Percentiles rank a stretch among this genome's conserved stretches.
Conservation (phyloP, 2,113 vertebrate genomes). For the Climacteris rufus region DNA sequence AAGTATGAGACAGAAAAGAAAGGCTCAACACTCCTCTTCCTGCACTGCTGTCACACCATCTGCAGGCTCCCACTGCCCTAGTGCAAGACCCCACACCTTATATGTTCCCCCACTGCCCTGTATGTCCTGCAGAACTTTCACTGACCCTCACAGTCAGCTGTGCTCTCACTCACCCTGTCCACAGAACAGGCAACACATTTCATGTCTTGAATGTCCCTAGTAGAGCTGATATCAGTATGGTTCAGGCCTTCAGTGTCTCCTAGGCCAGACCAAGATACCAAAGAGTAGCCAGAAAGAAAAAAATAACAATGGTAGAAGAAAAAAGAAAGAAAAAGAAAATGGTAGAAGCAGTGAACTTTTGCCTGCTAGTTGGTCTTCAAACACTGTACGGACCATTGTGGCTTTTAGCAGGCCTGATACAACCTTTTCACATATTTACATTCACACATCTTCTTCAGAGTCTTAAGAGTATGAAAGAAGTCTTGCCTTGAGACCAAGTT, state of each 20-base stretch:
- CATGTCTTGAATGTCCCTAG: neutral
- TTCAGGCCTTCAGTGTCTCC: neutral
- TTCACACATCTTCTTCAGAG: neutral
- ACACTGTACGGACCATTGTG: neutral
- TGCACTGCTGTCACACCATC: neutral
- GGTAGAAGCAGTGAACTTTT: neutral
- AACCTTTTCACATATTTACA: fast-evolving
- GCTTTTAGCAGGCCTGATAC: neutral
- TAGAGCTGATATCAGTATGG: neutral
- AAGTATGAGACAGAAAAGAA: neutral
- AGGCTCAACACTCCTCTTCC: neutral
- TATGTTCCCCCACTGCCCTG: fast-evolving
- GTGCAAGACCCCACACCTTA: fast-evolving
- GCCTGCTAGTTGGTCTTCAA: neutral
- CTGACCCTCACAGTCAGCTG: fast-evolving
- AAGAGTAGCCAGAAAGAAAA: neutral
- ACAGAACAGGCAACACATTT: fast-evolving
- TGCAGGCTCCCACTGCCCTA: fast-evolving
- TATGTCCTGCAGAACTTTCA: neutral
- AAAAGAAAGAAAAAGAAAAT: neutral
- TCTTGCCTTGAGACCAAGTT: neutral
- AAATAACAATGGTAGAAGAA: too few relatives aligned
- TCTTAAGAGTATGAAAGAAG: neutral
- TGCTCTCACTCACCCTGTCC: neutral
- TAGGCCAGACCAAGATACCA: neutral